Percentiles rank a stretch among this genome's conserved stretches.
Conservation (phyloP, 2,113 vertebrate genomes). For the Deroptyus accipitrinus region DNA sequence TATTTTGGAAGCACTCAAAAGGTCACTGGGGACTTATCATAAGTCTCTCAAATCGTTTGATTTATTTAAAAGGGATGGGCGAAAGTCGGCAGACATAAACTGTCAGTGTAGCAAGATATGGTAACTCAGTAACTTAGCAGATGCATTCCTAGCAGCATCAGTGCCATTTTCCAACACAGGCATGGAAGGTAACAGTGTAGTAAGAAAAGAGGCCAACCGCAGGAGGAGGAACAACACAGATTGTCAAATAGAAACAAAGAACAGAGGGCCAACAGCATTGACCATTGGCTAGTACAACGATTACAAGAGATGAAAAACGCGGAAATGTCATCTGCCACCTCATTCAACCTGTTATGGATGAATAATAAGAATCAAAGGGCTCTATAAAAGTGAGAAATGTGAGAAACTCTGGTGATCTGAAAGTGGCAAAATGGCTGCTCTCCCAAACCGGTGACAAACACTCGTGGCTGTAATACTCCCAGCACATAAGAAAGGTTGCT, state of each 20-base stretch:
- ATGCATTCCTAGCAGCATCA: not conserved
- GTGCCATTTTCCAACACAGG: not conserved
- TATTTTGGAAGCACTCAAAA: not conserved
- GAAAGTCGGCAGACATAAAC: not conserved
- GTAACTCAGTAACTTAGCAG: not conserved
- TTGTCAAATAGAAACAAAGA: not conserved
- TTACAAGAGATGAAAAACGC: rapidly evolving
- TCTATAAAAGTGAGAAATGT: not conserved
- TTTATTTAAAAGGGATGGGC: not conserved
- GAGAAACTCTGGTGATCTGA: not conserved
- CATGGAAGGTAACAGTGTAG: not conserved
- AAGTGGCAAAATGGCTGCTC: not conserved
- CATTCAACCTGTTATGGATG: not conserved
- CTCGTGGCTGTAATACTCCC: not conserved
- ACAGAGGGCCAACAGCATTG: not conserved
- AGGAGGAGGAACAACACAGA: not conserved
- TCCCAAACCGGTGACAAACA: not conserved
- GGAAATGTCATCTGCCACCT: not conserved
- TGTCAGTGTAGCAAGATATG: not conserved
- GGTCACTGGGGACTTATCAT: rapidly evolving
- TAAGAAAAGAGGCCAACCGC: not conserved
- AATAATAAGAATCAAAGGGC: not conserved
- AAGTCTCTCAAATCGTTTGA: not conserved
- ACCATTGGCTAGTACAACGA: not conserved
- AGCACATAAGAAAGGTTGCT: not conserved